Conservation (phyloP, 2,888 invertebrate species). For the Parnassius smintheus region DNA sequence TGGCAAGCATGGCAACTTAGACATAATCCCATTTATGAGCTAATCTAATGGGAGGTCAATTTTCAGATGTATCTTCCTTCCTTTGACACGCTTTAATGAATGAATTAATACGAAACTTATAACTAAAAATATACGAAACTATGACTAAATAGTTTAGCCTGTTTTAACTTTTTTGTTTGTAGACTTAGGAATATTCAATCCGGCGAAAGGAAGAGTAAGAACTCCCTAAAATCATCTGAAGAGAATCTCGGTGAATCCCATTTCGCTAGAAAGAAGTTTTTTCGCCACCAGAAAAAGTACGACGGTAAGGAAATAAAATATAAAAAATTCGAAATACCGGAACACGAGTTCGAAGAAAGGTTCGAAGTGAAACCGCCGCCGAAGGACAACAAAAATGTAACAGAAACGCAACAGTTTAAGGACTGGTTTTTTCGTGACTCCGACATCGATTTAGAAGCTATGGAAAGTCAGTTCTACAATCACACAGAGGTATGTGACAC, state of each 20-base stretch:
- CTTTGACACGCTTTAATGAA: too few species aligned
- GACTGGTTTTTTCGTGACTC: constrained; percentile 72
- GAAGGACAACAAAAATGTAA: constrained; percentile 44
- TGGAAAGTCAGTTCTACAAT: constrained; percentile 55
- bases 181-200: constrained; percentile 69
- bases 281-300: constrained; percentile 67
- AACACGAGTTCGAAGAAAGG: constrained; percentile 82
- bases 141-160: background rate
- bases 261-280: constrained; percentile 59
- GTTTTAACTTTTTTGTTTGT: constrained; percentile 2
- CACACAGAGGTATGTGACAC: constrained; percentile 46
- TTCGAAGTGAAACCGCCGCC: constrained; percentile 79
- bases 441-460: constrained; percentile 64
- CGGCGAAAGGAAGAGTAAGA: constrained; percentile 51
- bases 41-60: background rate
- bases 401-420: constrained; percentile 48
- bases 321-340: constrained; percentile 69
- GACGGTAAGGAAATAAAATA: constrained; percentile 39
- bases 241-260: constrained; percentile 43
- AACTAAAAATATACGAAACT: too few species aligned
- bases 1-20: too few species aligned
- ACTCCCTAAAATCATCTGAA: constrained; percentile 43
- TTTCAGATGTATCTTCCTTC: background rate
- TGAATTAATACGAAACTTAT: too few species aligned
- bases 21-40: too few species aligned